Evolutionary conservation across 2,113 vertebrate genomes (phyloP), one percentile per base, ranked within the genome.

Genomic region (Menidia beryllina): DNA sequence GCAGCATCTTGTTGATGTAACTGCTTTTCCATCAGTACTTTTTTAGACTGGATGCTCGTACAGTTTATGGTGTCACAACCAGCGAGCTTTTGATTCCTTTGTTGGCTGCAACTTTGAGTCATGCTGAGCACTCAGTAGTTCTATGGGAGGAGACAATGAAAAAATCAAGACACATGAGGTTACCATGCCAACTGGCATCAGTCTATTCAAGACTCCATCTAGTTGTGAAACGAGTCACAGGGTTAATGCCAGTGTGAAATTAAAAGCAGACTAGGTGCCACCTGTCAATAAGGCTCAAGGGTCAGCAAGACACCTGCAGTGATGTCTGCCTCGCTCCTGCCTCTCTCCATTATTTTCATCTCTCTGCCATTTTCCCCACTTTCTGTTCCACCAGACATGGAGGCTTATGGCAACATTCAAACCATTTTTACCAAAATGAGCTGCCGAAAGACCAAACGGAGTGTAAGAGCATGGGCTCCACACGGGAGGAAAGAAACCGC

Each of bases 251-350:
- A 34, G 59, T 49, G 55, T 66, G 66, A 36, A 72, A 75, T 82
- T 84, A 51, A 62, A 70, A 73, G 56, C 3, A 57, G 52, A 38
- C 49, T 27, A 1, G 48, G 50, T 20, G 41, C 50, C 50, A 63
- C 47, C 66, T 77, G 75, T 55, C 77, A 83, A 71, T 75, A 59
- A 36, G 25, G 62, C 51, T 63, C 36, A 69, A 85, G 48, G 49
- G 82, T 84, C 67, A 89, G 79, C 53, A 88, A 78, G 24, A 78
- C 87, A 87, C 80, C 86, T 85, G 81, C 76, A 84, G 81, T 66
- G 79, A 23, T 12, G 1, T 24, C 7, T 23, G 25, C 69, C 68
- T 78, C 20, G 69, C 17, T 71, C 36, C 38, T 30, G 67, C 67
- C 66, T 85, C 26, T 69, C 10, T 8, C 2, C 30, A 34, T 34